These are phyloP conservation scores for Noctua fimbriata DNA, from an alignment of 2,888 invertebrate genomes.

Conservation along the genomic window DNA sequence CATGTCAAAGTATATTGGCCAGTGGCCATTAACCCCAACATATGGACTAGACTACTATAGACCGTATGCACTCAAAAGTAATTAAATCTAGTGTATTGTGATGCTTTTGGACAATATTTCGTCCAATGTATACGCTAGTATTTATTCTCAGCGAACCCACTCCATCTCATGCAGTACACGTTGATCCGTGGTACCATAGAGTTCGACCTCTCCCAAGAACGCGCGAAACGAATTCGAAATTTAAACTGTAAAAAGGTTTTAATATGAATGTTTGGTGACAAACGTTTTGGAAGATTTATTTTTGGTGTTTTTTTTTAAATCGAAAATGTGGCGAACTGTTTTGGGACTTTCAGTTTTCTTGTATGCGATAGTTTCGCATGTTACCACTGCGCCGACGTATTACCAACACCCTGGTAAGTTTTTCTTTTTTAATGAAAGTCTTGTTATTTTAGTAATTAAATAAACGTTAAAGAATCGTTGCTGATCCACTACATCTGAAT, in stretches of 20 bases:
- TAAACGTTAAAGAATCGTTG: neutral
- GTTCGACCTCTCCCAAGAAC: constrained; percentile 33
- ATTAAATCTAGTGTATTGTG: constrained; percentile 54
- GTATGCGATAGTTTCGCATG: constrained; percentile 68
- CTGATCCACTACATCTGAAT: neutral
- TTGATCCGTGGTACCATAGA: constrained; percentile 68
- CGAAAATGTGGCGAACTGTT: constrained; percentile 71
- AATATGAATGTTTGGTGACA: constrained; percentile 9
- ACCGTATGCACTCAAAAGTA: constrained; percentile 37
- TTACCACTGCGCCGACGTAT: constrained; percentile 74
- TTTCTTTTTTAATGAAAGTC: neutral
- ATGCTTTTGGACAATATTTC: constrained; percentile 60
- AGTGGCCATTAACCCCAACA: constrained; percentile 21
- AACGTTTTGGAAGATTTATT: neutral
- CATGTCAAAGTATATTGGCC: neutral
- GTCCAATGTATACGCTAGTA: constrained; percentile 63
- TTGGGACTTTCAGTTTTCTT: constrained; percentile 60
- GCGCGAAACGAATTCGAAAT: constrained; percentile 50
- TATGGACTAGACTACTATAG: constrained; percentile 8
- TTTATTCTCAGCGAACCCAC: constrained; percentile 74
- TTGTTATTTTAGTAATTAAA: neutral
- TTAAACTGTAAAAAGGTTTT: constrained; percentile 20
- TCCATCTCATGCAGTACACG: constrained; percentile 75
- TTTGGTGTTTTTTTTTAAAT: constrained; percentile 20
- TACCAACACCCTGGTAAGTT: constrained; percentile 72